Evolutionary conservation across 2,113 vertebrate species (phyloP), one percentile per base, ranked within the genome.

Genomic region (Boulengeromyrus knoepffleri): DNA sequence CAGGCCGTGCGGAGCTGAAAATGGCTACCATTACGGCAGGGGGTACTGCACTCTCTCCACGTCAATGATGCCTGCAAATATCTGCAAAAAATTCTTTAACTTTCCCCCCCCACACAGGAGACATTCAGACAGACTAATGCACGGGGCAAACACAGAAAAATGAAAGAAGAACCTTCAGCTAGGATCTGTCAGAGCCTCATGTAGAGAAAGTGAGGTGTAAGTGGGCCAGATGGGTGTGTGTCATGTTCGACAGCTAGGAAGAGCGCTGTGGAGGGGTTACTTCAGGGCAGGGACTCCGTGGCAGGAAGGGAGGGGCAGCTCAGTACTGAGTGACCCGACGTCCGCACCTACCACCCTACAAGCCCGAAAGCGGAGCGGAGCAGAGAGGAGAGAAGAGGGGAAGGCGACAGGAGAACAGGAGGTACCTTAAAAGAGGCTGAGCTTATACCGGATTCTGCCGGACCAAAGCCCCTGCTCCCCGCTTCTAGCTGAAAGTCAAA

Each of bases 371-470:
- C 88, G 87, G 52, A 4, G 66, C 17, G 15, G 2, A 88, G 56
- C 62, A 12, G 49, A 66, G 2, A 88, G 56, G 50, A 19, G 42
- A 66, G 58, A 70, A 27, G 52, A 83, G 86, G 24, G 88, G 77
- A 56, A 62, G 92, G 91, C 91, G 94, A 80, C 31, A 88, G 62
- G 17, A 88, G 15, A 66, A 36, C 27, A 47, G 93, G 93, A 94
- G 95, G 95, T 96, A 96, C 96, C 96, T 96, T 96, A 95, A 96
- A 96, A 91, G 96, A 96, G 93, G 96, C 96, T 94, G 96, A 96
- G 95, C 96, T 96, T 96, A 96, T 96, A 96, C 96, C 95, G 95
- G 95, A 96, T 96, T 96, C 96, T 96, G 95, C 95, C 93, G 95
- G 95, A 94, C 96, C 95, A 94, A 96, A 96, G 95, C 94, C 94